These are phyloP conservation scores for Trichechus manatus DNA, from an alignment of 2,113 vertebrate species.

Conservation along the genomic window DNA sequence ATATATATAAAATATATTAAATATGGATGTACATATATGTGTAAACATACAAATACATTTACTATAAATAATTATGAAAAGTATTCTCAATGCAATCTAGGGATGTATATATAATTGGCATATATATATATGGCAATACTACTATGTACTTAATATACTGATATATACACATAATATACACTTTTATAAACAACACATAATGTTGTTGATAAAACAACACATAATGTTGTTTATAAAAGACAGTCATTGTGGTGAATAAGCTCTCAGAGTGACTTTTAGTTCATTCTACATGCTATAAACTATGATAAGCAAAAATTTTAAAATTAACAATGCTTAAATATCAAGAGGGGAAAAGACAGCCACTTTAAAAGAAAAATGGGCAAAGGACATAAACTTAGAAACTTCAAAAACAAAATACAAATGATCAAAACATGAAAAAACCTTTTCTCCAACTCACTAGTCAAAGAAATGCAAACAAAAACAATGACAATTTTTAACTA, in stretches of 20 bases:
- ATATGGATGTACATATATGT: not conserved
- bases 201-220: slow-evolving; percentile 22
- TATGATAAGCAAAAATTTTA: not conserved
- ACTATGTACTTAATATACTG: slow-evolving; percentile 18
- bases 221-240: slow-evolving; percentile 28
- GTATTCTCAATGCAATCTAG: not conserved
- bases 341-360: slow-evolving; percentile 9
- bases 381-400: not conserved
- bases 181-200: too few species aligned
- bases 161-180: not conserved
- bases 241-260: not conserved
- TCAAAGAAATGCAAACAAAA: slow-evolving; percentile 49
- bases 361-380: slow-evolving; percentile 13
- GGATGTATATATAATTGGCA: too few species aligned
- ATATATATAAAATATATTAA: too few species aligned
- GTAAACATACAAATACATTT: not conserved
- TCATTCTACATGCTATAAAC: not conserved
- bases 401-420: slow-evolving; percentile 37
- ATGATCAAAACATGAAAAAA: not conserved
- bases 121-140: not conserved
- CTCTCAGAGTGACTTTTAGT: slow-evolving; percentile 20
- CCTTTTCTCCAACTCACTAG: not conserved
- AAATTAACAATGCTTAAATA: slow-evolving; percentile 49
- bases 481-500: not conserved
- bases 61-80: slow-evolving; percentile 51